Percentiles rank a stretch among this genome's conserved stretches.
phyloP scores from a whole-genome alignment of 2,113 vertebrate genomes.

The Nothoprocta pentlandii region DNA sequence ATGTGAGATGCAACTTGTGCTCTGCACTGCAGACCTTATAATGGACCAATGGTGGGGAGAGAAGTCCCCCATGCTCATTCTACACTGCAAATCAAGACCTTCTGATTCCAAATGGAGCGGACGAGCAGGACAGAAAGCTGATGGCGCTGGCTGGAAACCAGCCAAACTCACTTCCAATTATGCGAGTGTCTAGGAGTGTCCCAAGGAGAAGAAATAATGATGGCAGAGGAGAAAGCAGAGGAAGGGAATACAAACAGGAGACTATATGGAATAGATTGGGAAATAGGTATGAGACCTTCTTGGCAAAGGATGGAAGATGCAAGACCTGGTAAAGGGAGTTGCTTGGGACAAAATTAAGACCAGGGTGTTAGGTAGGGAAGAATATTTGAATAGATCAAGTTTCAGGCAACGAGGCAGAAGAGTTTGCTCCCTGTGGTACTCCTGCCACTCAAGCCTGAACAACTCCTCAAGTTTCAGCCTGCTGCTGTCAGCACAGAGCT shows the following conservation, averaged over 20 bases:
- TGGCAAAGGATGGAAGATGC: not conserved
- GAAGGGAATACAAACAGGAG: not conserved
- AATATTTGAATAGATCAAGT: not conserved
- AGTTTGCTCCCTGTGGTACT: not conserved
- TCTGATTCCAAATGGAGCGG: not conserved
- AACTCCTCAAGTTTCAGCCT: not conserved
- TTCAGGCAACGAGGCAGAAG: not conserved
- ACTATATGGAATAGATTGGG: not conserved
- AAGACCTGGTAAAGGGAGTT: not conserved
- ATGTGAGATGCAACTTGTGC: not conserved
- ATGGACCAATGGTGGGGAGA: not conserved
- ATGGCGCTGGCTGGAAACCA: not conserved
- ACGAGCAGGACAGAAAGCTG: not conserved
- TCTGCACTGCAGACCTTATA: accelerated
- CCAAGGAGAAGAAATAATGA: not conserved
- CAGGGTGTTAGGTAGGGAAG: not conserved
- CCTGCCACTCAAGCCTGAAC: not conserved
- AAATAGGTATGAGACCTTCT: not conserved
- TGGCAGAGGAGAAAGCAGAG: not conserved
- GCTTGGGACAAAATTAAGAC: not conserved
- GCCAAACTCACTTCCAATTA: not conserved
- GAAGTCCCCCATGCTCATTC: accelerated
- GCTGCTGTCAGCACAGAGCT: not conserved
- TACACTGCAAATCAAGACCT: not conserved
- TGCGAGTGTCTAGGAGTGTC: not conserved